Evolutionary conservation across 1,140 invertebrate species (phyloP).

Genomic region (Tetranychus cinnabarinus): DNA sequence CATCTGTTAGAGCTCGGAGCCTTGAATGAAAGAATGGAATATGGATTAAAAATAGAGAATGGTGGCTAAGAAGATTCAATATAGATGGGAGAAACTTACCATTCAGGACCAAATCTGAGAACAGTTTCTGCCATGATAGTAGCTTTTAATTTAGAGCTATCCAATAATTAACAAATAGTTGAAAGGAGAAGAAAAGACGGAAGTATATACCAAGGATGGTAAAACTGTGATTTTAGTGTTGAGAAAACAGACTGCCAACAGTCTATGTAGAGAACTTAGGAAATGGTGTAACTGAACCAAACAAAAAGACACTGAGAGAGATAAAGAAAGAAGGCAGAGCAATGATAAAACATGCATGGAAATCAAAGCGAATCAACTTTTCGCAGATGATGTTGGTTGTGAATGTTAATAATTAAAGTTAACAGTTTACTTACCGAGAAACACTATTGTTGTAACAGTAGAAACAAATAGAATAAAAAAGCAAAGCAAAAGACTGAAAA

Average conservation of each 20-base stretch:
- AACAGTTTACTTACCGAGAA: neutral
- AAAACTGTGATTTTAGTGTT: neutral
- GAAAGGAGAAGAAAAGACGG: neutral
- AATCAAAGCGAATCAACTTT: neutral
- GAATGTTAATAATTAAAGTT: neutral
- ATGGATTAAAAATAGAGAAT: neutral
- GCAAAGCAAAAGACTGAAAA: neutral
- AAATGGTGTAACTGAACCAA: neutral
- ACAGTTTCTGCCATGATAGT: constrained; percentile 19
- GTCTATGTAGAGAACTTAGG: neutral
- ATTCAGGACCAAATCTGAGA: constrained; percentile 29
- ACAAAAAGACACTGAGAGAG: neutral
- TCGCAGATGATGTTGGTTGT: neutral
- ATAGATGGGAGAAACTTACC: constrained; percentile 15
- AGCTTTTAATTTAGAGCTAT: neutral
- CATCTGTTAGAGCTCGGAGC: constrained; percentile 26
- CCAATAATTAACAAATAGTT: neutral
- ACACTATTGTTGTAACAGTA: neutral
- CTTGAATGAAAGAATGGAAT: constrained; percentile 12
- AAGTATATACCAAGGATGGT: too few species aligned
- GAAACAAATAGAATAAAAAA: neutral
- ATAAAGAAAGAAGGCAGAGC: neutral
- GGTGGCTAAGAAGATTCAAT: neutral
- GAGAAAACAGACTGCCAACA: neutral
- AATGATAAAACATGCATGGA: neutral